A percentile compares a stretch with the other conserved stretches of the same genome.
phyloP scores from a whole-genome alignment of 2,113 vertebrate species.

The Ameiurus melas region DNA sequence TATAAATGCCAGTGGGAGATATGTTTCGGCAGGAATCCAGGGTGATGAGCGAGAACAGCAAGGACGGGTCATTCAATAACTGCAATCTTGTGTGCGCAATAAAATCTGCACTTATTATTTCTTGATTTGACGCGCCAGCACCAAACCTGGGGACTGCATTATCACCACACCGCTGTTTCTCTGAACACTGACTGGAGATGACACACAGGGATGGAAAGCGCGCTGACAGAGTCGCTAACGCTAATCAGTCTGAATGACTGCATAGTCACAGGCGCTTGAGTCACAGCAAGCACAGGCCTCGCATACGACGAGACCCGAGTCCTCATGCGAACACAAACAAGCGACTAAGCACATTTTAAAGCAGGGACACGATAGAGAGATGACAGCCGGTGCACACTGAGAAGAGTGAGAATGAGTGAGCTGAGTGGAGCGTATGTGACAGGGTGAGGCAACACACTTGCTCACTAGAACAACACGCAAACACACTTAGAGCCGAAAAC shows the following conservation, averaged over 20 bases:
- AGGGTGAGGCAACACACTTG: not conserved
- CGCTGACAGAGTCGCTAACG: constrained; percentile 1
- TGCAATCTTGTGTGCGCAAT: not conserved
- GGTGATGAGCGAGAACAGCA: not conserved
- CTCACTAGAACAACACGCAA: constrained; percentile 40
- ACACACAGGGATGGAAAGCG: constrained; percentile 27
- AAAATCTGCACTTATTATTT: constrained; percentile 28
- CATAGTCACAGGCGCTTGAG: constrained; percentile 21
- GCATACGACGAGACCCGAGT: not conserved
- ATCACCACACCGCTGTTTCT: not conserved
- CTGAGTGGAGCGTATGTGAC: constrained; percentile 25
- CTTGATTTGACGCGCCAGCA: not conserved
- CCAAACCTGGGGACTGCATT: not conserved
- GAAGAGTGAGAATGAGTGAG: constrained; percentile 22
- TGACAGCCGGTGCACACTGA: not conserved
- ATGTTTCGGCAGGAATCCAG: not conserved
- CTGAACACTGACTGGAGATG: constrained; percentile 32
- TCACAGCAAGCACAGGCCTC: not conserved
- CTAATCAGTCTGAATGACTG: constrained; percentile 44
- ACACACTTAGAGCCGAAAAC: constrained; percentile 18
- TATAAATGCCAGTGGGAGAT: not conserved
- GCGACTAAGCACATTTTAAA: not conserved
- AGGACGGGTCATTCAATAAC: not conserved
- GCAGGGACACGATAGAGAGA: constrained; percentile 20
- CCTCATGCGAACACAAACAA: constrained; percentile 1